Percentiles rank a stretch among this genome's conserved stretches.
Evolutionary conservation across 2,797 vertebrate species (phyloP).

Genomic region (Glyptemys insculpta): DNA sequence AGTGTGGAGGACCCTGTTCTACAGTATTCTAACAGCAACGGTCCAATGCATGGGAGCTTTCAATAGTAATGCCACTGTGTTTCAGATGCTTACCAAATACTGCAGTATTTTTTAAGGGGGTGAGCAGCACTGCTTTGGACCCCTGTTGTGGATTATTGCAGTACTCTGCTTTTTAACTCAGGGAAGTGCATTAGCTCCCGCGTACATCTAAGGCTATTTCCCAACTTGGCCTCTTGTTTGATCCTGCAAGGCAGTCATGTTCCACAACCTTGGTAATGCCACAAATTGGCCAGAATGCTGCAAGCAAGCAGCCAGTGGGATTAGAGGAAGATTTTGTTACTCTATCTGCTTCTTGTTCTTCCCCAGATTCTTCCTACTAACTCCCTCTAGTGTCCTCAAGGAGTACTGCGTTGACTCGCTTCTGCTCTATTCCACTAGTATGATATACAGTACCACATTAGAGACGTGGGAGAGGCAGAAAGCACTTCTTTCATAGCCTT

Average conservation of each 20-base stretch:
- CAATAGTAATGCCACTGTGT: slow-evolving; percentile 19
- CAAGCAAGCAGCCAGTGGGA: slow-evolving; percentile 21
- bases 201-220: slow-evolving; percentile 8
- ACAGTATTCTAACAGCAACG: neutral
- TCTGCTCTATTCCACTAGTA: neutral
- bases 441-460: neutral
- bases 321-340: neutral
- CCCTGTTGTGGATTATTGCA: neutral
- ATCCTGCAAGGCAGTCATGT: slow-evolving; percentile 1
- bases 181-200: neutral
- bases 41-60: slow-evolving; percentile 36
- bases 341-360: neutral
- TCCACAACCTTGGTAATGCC: neutral
- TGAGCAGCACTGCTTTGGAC: slow-evolving; percentile 59
- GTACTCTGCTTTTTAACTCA: neutral
- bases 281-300: neutral
- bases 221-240: neutral
- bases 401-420: neutral
- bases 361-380: neutral
- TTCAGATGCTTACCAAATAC: slow-evolving; percentile 36
- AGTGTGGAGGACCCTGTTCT: neutral
- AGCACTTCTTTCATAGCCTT: neutral
- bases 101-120: slow-evolving; percentile 60
- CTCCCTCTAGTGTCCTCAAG: neutral
- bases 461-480: neutral